Base-by-base conservation (phyloP, 2,113 vertebrate species). In the Trachemys scripta region DNA sequence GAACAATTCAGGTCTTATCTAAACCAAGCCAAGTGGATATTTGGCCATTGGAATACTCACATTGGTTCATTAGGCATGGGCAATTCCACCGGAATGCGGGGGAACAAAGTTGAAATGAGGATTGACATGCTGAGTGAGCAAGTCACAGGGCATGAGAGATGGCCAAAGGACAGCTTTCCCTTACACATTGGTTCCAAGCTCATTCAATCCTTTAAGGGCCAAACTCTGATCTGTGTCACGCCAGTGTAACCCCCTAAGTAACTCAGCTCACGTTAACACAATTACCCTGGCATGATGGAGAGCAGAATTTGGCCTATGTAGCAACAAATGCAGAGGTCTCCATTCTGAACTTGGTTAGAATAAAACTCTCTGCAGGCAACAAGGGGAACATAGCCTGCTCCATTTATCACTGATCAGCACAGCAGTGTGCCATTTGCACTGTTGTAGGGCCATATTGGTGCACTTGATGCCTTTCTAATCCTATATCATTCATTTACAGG, bases 41-140 rank as follows among this genome's bases (percentile, higher is more conserved):
- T 87, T 90, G 56, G 49, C 83, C 94, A 92, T 56, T 62, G 84
- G 93, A 96, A 96, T 69, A 69, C 14, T 69, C 62, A 17, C 16
- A 19, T 8, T 65, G 62, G 35, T n/a, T 69, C 31, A n/a, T n/a
- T 69, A 69, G 16, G 5, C 35, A 90, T 5, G 88, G 82, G 82
- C 62, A 78, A 4, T 53, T 87, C 35, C 38, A 25, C 38, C 75
- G 86, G 57, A 92, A 57, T 50, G 22, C 89, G 93, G 17, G 22
- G 90, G 12, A 92, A 54, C 38, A 27, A 4, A 82, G 38, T 4
- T 42, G 31, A 96, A 90, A 88, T 19, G 57, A 88, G 6, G 3
- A 86, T 31, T 47, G 45, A 79, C 85, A 84, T 91, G 78, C 22
- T 27, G 2, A 54, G 6, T 62, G 80, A 47, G 69, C 17, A 75